Conservation (phyloP, 2,113 vertebrate genomes). For the Gasterosteus aculeatus region DNA sequence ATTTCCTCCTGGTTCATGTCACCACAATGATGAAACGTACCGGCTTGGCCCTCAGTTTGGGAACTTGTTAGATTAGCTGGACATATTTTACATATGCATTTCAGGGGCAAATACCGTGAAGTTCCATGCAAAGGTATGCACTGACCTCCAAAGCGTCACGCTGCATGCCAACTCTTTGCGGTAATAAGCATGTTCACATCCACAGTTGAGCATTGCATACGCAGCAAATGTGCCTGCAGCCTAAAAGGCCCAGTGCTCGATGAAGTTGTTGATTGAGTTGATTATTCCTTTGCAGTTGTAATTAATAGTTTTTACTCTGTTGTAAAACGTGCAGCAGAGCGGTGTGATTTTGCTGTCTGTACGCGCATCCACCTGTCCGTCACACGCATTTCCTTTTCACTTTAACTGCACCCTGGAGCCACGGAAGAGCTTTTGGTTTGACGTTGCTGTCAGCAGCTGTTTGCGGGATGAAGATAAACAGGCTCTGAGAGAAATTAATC, state of each 20-base stretch:
- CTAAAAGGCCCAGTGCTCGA: background rate
- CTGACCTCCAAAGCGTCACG: constrained; percentile 5
- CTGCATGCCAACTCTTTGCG: background rate
- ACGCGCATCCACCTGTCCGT: background rate
- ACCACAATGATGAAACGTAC: background rate
- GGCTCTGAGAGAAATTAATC: no score
- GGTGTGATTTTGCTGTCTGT: background rate
- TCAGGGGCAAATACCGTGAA: background rate
- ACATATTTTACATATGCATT: background rate
- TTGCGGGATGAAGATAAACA: background rate
- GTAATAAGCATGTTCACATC: background rate
- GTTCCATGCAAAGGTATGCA: constrained; percentile 5
- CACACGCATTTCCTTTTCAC: background rate
- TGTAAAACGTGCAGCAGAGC: background rate
- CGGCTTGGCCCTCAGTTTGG: background rate
- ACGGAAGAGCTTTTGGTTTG: background rate
- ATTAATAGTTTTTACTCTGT: background rate
- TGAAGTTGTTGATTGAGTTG: background rate
- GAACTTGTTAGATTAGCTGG: background rate
- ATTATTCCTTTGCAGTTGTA: background rate
- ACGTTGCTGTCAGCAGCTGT: background rate
- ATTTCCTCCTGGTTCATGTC: background rate
- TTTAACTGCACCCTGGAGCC: background rate
- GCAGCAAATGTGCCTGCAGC: background rate
- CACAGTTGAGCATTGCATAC: background rate